phyloP scores from a whole-genome alignment of 2,113 vertebrate species.

The Colinus virginianus region DNA sequence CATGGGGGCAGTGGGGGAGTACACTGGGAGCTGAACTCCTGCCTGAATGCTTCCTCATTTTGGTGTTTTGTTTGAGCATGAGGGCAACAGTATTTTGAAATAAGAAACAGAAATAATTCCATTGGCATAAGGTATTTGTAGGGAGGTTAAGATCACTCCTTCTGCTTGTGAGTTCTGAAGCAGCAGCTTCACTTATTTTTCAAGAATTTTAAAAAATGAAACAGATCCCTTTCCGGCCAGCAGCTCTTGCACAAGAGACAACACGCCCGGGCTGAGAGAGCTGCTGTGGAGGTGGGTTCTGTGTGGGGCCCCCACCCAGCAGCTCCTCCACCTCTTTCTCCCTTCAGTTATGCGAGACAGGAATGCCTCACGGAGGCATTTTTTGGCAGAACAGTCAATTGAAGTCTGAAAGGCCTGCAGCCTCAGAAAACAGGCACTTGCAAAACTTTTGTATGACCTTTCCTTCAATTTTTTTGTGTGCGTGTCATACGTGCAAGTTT shows the following conservation, averaged over 20 bases:
- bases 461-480: background rate
- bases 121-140: background rate
- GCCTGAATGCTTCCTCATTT: background rate
- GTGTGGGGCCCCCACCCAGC: background rate
- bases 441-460: background rate
- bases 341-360: background rate
- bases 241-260: background rate
- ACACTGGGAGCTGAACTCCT: background rate
- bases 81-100: background rate
- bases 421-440: background rate
- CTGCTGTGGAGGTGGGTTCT: background rate
- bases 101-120: background rate
- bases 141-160: background rate
- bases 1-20: background rate
- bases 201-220: background rate
- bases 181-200: background rate
- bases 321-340: background rate
- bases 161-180: background rate
- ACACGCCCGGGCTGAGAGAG: background rate
- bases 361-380: background rate
- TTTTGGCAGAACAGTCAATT: background rate
- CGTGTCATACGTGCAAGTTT: no score
- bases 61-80: background rate
- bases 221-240: background rate
- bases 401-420: background rate